Percentiles rank a stretch among this genome's conserved stretches.
Conservation (phyloP, 2,888 invertebrate genomes). For the Drosophila putrida region DNA sequence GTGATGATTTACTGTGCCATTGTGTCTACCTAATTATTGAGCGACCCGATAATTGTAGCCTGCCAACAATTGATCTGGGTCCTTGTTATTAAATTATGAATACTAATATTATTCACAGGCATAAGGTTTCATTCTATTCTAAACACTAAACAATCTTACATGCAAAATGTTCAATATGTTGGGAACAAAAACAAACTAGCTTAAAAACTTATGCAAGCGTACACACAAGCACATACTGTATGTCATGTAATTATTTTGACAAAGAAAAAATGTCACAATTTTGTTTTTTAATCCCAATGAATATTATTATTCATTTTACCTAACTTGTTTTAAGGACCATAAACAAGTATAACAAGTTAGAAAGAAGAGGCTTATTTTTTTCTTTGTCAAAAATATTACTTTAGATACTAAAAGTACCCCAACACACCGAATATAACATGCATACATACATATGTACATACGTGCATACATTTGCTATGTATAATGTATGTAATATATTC, state of each 20-base stretch:
- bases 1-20: constrained; percentile 14
- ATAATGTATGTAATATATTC: constrained; percentile 2
- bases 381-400: no score
- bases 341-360: no score
- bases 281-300: no score
- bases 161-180: constrained; percentile 7
- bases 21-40: constrained; percentile 2
- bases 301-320: no score
- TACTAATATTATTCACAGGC: constrained; percentile 9
- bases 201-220: constrained; percentile 9
- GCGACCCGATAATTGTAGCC: constrained; percentile 4
- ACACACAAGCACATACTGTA: background rate
- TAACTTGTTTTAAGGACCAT: no score
- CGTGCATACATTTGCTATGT: background rate
- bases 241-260: background rate
- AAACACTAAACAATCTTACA: constrained; percentile 1
- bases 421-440: constrained; percentile 1
- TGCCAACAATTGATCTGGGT: background rate
- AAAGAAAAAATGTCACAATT: background rate
- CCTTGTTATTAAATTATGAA: background rate
- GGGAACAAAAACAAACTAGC: constrained; percentile 18
- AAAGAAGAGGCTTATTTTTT: no score
- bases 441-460: constrained; percentile 1
- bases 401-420: background rate
- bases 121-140: constrained; percentile 1